Evolutionary conservation across 2,888 invertebrate species (phyloP).

Genomic region (Amphipyra tragopoginis): DNA sequence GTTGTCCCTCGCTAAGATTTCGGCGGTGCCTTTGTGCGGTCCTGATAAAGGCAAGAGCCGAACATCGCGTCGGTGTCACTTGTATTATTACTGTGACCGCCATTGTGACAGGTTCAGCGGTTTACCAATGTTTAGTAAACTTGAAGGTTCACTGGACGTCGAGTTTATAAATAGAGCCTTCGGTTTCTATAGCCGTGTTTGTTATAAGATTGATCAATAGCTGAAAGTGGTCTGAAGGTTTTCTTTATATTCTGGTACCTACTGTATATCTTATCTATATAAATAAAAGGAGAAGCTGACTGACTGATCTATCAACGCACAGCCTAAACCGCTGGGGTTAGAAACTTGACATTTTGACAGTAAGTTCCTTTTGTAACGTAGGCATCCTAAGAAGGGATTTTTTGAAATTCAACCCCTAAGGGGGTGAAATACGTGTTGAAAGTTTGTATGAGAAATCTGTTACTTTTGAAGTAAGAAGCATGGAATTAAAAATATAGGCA

Average conservation of each 20-base stretch:
- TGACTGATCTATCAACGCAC: too few species aligned
- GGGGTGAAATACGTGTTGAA: too few species aligned
- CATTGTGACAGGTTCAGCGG: slow-evolving; percentile 24
- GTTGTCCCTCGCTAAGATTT: slow-evolving; percentile 46
- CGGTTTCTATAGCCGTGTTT: slow-evolving; percentile 3
- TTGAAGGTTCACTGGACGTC: slow-evolving; percentile 9
- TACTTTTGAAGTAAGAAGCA: too few species aligned
- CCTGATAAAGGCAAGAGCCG: slow-evolving; percentile 57
- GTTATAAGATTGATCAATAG: neutral
- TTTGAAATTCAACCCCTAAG: too few species aligned
- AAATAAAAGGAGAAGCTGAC: too few species aligned
- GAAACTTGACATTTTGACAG: too few species aligned
- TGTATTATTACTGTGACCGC: slow-evolving; percentile 40
- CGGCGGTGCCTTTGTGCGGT: slow-evolving; percentile 52
- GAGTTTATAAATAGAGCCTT: slow-evolving; percentile 15
- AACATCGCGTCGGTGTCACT: slow-evolving; percentile 40
- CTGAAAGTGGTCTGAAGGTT: slow-evolving; percentile 3
- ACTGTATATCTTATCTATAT: too few species aligned
- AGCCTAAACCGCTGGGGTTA: too few species aligned
- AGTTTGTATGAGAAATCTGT: too few species aligned
- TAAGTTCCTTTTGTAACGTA: too few species aligned
- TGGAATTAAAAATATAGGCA: too few species aligned
- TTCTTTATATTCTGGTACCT: neutral
- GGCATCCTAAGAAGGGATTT: too few species aligned
- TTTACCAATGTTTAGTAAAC: slow-evolving; percentile 23